These are phyloP conservation scores for Geotrypetes seraphini DNA, from an alignment of 2,797 vertebrate species.

Conservation along the genomic window DNA sequence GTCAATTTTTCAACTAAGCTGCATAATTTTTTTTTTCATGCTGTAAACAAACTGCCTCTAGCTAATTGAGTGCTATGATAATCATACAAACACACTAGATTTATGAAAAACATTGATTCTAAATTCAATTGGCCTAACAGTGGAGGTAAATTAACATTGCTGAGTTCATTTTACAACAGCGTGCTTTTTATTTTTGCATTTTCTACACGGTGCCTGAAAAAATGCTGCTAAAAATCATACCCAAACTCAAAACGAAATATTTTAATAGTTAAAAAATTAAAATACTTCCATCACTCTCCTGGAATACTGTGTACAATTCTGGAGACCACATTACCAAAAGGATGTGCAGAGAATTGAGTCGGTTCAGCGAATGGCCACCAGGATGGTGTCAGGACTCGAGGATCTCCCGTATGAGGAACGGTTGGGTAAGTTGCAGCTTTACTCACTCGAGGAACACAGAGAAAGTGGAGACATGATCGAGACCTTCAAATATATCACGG, in stretches of 20 bases:
- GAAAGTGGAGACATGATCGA: too few species aligned
- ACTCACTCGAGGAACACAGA: too few species aligned
- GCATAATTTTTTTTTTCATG: neutral
- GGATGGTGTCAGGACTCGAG: too few species aligned
- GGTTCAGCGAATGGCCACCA: too few species aligned
- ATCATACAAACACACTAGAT: constrained; percentile 12
- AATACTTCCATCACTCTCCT: too few species aligned
- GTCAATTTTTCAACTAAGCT: neutral
- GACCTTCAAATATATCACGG: too few species aligned
- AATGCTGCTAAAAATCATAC: neutral
- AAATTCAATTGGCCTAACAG: neutral
- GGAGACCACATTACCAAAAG: too few species aligned
- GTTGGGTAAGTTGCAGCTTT: too few species aligned
- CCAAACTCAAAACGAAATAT: neutral
- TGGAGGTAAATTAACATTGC: neutral
- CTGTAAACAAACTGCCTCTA: neutral
- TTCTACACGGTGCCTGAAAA: constrained; percentile 2
- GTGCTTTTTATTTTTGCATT: neutral
- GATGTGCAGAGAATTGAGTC: too few species aligned
- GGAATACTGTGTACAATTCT: too few species aligned
- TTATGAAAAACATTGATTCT: constrained; percentile 6
- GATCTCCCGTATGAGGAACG: too few species aligned
- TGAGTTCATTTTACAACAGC: neutral
- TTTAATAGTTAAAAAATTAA: too few species aligned
- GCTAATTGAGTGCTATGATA: constrained; percentile 5